Base-by-base conservation (phyloP, 2,888 invertebrate species). In the Andrena dorsata region DNA sequence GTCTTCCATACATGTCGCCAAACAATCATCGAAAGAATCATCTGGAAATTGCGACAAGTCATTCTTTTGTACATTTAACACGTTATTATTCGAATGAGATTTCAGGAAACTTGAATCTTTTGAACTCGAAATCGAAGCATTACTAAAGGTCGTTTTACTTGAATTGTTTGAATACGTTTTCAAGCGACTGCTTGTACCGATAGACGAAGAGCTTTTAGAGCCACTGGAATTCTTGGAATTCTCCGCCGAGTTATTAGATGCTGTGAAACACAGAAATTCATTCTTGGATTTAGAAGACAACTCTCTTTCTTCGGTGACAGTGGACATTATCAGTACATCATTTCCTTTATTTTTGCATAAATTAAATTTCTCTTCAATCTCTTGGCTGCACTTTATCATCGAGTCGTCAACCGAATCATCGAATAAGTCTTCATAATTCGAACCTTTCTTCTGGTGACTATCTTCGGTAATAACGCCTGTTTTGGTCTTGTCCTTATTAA, bases 1-100 rank as follows among this genome's bases (percentile, higher is more conserved):
- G 5, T 89, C 89, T 10, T 88, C 91, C 7, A 88, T 66, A 41
- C 86, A 89, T 4, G 87, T 81, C 16, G 87, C 89, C 64, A 92
- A 83, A 78, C 90, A 90, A 60, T 92, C 92, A 60, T 92, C 92
- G 16, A 92, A 91, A 16, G 92, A 92, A 80, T 92, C 92, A 41
- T 92, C 91, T 16, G 90, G 87, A 51, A 82, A 65, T 6, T 82
- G 77, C 6, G 56, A 49, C 0, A 49, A 60, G n/a, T 53, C 79
- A 20, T 49, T 65, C 3, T 32, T 28, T 68, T 68, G 28, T 13
- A 56, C 5, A 26, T 63, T 76, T 71, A 49, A 49, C 20, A 53
- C 53, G 28, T 81, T 87, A 53, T 79, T 83, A 5, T 76, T 85
- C 3, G 20, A 8, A 53, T 10, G 3, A 56, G 32, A 10, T 41